Evolutionary conservation across 2,797 vertebrate species (phyloP).

Genomic region (Pantherophis vulpinus): DNA sequence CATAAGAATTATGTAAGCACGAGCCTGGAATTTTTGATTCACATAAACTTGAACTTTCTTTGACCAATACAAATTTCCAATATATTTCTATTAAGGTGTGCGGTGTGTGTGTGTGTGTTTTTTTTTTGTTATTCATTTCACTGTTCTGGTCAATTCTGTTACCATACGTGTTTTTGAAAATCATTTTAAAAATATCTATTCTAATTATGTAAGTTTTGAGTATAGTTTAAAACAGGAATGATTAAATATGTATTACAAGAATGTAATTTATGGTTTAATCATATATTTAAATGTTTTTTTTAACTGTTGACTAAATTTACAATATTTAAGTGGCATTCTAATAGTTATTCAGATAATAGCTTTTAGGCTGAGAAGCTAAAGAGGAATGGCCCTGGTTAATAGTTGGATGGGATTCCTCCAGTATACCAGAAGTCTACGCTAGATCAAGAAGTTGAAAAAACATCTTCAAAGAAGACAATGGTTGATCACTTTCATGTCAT

Average conservation of each 20-base stretch:
- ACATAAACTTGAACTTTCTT: neutral
- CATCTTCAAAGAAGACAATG: neutral
- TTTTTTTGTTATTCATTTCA: neutral
- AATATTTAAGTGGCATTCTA: neutral
- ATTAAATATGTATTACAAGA: neutral
- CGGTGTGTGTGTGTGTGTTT: too few relatives aligned
- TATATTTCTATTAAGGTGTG: neutral
- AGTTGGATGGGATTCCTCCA: neutral
- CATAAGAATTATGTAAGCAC: conserved; percentile 12
- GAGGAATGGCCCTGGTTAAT: neutral
- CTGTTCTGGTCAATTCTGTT: neutral
- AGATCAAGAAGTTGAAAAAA: neutral
- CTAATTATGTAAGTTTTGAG: neutral
- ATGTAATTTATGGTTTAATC: neutral
- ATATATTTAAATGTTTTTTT: neutral
- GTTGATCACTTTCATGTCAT: neutral
- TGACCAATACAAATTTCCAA: neutral
- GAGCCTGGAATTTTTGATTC: neutral
- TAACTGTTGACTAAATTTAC: neutral
- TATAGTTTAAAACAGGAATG: neutral
- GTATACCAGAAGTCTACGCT: neutral
- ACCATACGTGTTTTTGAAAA: neutral
- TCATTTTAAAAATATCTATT: neutral
- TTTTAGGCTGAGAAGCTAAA: neutral
- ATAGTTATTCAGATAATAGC: neutral